These are phyloP conservation scores for Bolinopsis microptera DNA, from an alignment of 37 sponge, comb jelly and placozoan genomes.

Conservation along the genomic window DNA sequence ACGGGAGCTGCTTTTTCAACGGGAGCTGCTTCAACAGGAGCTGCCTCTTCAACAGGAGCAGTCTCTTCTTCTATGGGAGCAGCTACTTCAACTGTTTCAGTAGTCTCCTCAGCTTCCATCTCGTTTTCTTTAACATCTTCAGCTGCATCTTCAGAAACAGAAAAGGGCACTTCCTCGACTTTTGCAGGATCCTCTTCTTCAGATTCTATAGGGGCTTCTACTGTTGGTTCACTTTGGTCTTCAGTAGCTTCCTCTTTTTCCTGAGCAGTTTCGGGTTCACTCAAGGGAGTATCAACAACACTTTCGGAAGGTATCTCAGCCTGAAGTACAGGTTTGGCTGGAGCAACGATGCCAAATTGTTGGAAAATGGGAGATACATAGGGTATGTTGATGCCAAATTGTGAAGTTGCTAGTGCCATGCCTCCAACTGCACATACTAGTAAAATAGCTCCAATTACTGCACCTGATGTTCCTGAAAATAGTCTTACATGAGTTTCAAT, in stretches of 20 bases:
- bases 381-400: slow-evolving; percentile 16
- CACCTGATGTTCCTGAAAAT: not conserved
- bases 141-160: not conserved
- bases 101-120: not conserved
- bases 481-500: no score
- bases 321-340: not conserved
- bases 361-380: slow-evolving; percentile 1
- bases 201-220: not conserved
- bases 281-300: not conserved
- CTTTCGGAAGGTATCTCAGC: not conserved
- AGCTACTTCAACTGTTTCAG: not conserved
- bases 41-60: not conserved
- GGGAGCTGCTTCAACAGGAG: not conserved
- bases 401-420: not conserved
- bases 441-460: not conserved
- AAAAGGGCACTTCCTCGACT: not conserved
- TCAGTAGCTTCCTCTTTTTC: not conserved
- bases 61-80: not conserved
- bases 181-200: not conserved
- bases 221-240: not conserved
- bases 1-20: not conserved
- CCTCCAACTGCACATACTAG: not conserved
- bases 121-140: not conserved
- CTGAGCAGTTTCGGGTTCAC: not conserved
- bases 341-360: slow-evolving; percentile 25